Conservation (phyloP, 2,113 vertebrate genomes). For the Semicossyphus pulcher region DNA sequence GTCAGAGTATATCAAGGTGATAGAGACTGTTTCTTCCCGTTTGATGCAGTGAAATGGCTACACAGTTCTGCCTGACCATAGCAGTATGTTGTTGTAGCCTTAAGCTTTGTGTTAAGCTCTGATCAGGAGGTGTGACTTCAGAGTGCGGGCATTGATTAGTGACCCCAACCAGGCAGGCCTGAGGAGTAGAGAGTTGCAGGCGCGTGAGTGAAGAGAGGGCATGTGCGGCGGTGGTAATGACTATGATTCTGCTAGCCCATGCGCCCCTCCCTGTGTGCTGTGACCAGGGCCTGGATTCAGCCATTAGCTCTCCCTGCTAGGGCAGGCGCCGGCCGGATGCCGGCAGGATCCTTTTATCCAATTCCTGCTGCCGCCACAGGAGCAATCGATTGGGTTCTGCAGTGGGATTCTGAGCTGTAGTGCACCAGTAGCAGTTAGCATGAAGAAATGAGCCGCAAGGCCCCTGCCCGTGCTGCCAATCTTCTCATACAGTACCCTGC, state of each 20-base stretch:
- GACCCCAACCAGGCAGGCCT: constrained; percentile 74
- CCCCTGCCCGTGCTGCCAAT: constrained; percentile 84
- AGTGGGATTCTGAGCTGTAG: constrained; percentile 80
- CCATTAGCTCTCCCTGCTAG: constrained; percentile 85
- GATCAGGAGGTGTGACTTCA: constrained; percentile 81
- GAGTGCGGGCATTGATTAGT: constrained; percentile 81
- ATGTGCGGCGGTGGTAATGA: constrained; percentile 84
- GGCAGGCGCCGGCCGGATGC: constrained; percentile 84
- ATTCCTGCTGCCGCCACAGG: constrained; percentile 86
- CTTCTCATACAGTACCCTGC: constrained; percentile 86
- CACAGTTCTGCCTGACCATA: constrained; percentile 58
- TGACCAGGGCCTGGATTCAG: constrained; percentile 86
- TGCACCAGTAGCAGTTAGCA: constrained; percentile 85
- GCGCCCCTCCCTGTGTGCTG: constrained; percentile 78
- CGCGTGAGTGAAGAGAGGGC: constrained; percentile 79
- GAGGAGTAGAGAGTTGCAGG: constrained; percentile 74
- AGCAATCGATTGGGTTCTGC: constrained; percentile 88
- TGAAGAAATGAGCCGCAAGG: constrained; percentile 89
- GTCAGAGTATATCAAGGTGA: background rate
- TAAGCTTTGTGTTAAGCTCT: constrained; percentile 76
- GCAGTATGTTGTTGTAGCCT: constrained; percentile 64
- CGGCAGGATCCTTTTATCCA: constrained; percentile 86
- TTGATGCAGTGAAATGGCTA: constrained; percentile 72
- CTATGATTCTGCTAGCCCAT: constrained; percentile 79
- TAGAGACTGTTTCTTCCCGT: constrained; percentile 3